Evolutionary conservation across 2,113 vertebrate genomes (phyloP).

Genomic region (Herpailurus yagouaroundi): DNA sequence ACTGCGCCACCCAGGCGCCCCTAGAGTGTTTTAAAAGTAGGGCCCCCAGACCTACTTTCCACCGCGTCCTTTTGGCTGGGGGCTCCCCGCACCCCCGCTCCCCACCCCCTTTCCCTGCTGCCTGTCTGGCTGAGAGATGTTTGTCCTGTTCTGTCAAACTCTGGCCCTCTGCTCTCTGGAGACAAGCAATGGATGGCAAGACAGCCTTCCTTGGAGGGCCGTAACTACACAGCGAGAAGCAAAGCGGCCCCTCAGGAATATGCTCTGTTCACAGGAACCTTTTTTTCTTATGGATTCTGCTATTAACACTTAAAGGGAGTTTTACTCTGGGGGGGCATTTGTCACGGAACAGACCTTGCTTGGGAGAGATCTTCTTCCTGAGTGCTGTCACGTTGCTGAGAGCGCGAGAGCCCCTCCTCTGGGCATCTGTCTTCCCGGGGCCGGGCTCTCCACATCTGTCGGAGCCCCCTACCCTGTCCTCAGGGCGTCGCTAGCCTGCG

Average conservation of each 20-base stretch:
- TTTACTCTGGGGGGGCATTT: slow-evolving; percentile 55
- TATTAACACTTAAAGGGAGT: slow-evolving; percentile 65
- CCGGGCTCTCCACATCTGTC: neutral
- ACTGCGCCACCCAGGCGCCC: too few relatives aligned
- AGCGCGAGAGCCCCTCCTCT: neutral
- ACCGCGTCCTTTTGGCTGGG: rapidly evolving
- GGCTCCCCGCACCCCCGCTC: rapidly evolving
- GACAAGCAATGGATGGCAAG: slow-evolving; percentile 55
- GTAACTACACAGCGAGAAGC: slow-evolving; percentile 33
- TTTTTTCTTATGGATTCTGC: slow-evolving; percentile 67
- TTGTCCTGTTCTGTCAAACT: slow-evolving; percentile 55
- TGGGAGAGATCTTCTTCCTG: slow-evolving; percentile 24
- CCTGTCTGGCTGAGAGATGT: neutral
- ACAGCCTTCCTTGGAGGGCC: slow-evolving; percentile 39
- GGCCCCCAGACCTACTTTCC: neutral
- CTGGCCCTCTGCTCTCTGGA: slow-evolving; percentile 37
- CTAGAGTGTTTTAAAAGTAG: neutral
- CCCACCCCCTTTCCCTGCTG: neutral
- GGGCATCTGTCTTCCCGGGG: neutral
- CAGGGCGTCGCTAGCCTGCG: neutral
- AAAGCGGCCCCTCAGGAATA: slow-evolving; percentile 56
- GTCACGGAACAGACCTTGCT: slow-evolving; percentile 28
- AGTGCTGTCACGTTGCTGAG: neutral
- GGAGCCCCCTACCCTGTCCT: neutral
- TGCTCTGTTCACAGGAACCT: slow-evolving; percentile 19